phyloP scores from a whole-genome alignment of 2,797 vertebrate species.

The Rhinoraja longicauda region DNA sequence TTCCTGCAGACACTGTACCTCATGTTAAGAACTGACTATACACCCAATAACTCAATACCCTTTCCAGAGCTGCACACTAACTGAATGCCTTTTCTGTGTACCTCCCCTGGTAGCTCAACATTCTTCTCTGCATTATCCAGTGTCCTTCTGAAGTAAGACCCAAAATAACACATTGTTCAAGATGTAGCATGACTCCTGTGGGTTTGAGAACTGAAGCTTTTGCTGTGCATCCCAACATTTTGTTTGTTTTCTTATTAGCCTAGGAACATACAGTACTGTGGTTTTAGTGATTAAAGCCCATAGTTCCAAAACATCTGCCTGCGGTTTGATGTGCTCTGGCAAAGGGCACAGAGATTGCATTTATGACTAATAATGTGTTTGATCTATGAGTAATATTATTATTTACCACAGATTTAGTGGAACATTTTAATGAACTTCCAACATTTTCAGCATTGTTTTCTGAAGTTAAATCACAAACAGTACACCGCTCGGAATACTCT shows the following conservation, averaged over 20 bases:
- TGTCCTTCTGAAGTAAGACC: background rate
- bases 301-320: conserved; percentile 8
- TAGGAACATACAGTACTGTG: background rate
- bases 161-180: background rate
- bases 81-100: background rate
- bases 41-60: background rate
- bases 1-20: too few relatives aligned
- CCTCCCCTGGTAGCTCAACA: too few relatives aligned
- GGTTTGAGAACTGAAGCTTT: background rate
- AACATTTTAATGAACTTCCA: background rate
- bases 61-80: background rate
- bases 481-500: background rate
- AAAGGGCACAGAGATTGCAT: background rate
- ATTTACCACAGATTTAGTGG: background rate
- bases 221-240: background rate
- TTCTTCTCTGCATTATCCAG: background rate
- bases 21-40: too few relatives aligned
- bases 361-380: conserved; percentile 21
- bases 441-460: background rate
- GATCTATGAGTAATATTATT: conserved; percentile 7
- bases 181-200: background rate
- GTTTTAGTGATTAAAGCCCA: background rate
- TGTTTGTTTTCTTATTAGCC: conserved; percentile 21
- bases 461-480: background rate
- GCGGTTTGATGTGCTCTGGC: background rate